phyloP scores from a whole-genome alignment of 64 coral and sea anemone genomes.

The Stichodactyla helianthus region DNA sequence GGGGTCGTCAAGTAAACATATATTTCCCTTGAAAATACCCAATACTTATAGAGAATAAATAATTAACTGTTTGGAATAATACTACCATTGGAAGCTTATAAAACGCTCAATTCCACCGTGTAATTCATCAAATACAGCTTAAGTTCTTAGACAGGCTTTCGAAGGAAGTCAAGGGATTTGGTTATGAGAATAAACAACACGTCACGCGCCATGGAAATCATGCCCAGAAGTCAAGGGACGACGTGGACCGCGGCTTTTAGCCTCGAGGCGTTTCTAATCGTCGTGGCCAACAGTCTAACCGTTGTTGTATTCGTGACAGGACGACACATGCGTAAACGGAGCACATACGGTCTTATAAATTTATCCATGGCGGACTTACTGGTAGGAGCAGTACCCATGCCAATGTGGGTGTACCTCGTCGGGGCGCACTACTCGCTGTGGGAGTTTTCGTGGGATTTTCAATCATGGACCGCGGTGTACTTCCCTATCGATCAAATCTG shows the following conservation, averaged over 20 bases:
- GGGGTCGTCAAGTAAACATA: not conserved
- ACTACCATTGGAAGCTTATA: not conserved
- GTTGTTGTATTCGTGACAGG: constrained; percentile 15
- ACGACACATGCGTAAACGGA: constrained; percentile 1
- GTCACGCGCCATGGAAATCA: not conserved
- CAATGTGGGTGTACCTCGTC: constrained; percentile 4
- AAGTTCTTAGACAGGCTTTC: not conserved
- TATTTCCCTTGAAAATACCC: not conserved
- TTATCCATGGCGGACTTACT: constrained; percentile 13
- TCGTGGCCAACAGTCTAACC: constrained; percentile 4
- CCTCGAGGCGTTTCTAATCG: not conserved
- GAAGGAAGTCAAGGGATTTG: not conserved
- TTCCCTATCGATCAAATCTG: constrained; percentile 7
- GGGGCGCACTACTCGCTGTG: not conserved
- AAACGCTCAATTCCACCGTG: not conserved
- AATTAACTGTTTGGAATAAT: too few relatives aligned
- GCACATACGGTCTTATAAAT: constrained; percentile 11
- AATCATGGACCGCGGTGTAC: not conserved
- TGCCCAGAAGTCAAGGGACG: constrained; percentile 1
- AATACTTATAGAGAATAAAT: not conserved
- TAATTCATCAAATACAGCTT: not conserved
- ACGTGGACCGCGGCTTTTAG: not conserved
- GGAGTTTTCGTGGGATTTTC: not conserved
- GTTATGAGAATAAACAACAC: not conserved
- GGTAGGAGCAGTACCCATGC: constrained; percentile 14